Evolutionary conservation across 2,797 vertebrate genomes (phyloP).

Genomic region (Amblyraja radiata): DNA sequence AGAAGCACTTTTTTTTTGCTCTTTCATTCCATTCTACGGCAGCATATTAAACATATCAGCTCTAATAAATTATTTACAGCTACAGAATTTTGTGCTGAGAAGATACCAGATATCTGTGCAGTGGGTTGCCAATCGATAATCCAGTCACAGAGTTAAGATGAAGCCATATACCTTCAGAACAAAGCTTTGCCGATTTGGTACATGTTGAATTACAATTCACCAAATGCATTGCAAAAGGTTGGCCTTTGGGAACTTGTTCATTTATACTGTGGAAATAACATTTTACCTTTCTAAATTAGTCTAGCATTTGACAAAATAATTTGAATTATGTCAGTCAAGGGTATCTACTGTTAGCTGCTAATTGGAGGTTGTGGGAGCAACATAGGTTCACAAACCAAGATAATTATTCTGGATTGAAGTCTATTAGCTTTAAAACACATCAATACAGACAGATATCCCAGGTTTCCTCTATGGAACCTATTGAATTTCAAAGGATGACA

Average conservation of each 20-base stretch:
- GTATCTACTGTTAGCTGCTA: background rate
- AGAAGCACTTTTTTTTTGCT: background rate
- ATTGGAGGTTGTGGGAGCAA: background rate
- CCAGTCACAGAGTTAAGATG: background rate
- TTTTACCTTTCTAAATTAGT: background rate
- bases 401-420: background rate
- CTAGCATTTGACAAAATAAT: background rate
- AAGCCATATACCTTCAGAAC: background rate
- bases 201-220: background rate
- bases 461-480: background rate
- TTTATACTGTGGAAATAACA: background rate
- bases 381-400: background rate
- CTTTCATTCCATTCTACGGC: background rate
- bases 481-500: background rate
- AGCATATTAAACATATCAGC: background rate
- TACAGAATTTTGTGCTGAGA: background rate
- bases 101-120: constrained; percentile 13
- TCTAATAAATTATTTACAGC: background rate
- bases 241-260: background rate
- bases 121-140: background rate
- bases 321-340: background rate
- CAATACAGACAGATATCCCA: background rate
- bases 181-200: background rate
- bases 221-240: background rate
- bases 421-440: background rate